Conservation (phyloP, 2,888 invertebrate species). For the Pyrrhosoma nymphula region DNA sequence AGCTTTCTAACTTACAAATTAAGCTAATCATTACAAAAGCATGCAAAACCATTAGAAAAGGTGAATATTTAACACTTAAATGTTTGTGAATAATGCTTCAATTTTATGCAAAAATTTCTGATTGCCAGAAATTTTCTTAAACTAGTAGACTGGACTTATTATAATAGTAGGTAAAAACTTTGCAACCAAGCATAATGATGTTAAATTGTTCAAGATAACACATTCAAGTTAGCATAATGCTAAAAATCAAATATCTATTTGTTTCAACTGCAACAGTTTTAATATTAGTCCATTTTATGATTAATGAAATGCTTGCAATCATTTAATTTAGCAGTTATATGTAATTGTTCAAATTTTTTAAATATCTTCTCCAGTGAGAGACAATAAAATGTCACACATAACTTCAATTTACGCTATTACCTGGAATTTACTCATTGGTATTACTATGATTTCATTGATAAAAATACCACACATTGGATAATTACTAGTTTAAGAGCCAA, state of each 20-base stretch:
- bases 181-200: not conserved
- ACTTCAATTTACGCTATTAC: too few relatives aligned
- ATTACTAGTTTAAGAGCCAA: too few relatives aligned
- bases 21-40: not conserved
- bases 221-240: not conserved
- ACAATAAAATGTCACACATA: too few relatives aligned
- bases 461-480: too few relatives aligned
- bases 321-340: too few relatives aligned
- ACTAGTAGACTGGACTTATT: not conserved
- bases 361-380: too few relatives aligned
- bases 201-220: not conserved
- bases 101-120: slow-evolving; percentile 34
- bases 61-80: not conserved
- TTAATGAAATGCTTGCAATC: too few relatives aligned
- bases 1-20: slow-evolving; percentile 23
- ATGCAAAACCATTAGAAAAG: not conserved
- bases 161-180: not conserved
- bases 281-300: too few relatives aligned
- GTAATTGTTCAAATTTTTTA: too few relatives aligned
- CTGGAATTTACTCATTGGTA: too few relatives aligned
- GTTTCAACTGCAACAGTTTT: not conserved
- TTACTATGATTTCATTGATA: too few relatives aligned
- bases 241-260: not conserved
- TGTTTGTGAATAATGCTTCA: slow-evolving; percentile 57
- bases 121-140: not conserved